Base-by-base conservation (phyloP, 2,797 vertebrate species). In the Pseudochromis fuscus region DNA sequence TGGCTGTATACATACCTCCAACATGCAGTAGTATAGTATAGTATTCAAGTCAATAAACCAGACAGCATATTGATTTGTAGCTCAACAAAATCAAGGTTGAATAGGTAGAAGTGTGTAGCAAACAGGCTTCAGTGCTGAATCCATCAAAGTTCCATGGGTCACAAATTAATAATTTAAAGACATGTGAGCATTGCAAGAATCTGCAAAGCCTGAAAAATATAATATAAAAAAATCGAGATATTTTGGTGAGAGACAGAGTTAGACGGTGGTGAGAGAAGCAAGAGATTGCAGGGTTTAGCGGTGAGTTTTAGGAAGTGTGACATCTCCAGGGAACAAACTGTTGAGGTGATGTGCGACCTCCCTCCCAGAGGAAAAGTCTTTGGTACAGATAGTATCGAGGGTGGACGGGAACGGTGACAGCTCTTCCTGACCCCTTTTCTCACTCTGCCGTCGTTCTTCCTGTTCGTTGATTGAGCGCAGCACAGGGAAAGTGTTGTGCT, bases 371-470 rank as follows among this genome's bases (percentile, higher is more conserved):
- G 86, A 86, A n/a, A 75, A 72, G 57, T 82, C 72, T 75, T 66
- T 78, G 57, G 76, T 67, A 59, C 72, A 83, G 86, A 90, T 88
- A 80, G 72, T 63, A 81, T 91, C 88, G 80, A 27, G 69, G 78
- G 67, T 78, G 79, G 82, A 87, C 70, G 77, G 79, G 69, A 65
- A 81, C 51, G 72, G 84, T 88, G 87, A 91, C 87, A 85, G 84
- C 79, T 84, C 80, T 82, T 88, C 85, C 80, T 89, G 88, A 89
- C 87, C 89, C 89, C 77, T 84, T 85, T 89, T 84, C 86, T 90
- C 85, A 81, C 86, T 85, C 65, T 21, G 67, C 75, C 72, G 71
- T 88, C 77, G 68, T 78, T 82, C 79, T 86, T 89, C 83, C 84
- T 85, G 77, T 83, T 72, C 42, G 62, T 35, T 87, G 85, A 86